These are phyloP conservation scores for Euura lappo DNA, from an alignment of 1,140 invertebrate genomes.

Conservation along the genomic window DNA sequence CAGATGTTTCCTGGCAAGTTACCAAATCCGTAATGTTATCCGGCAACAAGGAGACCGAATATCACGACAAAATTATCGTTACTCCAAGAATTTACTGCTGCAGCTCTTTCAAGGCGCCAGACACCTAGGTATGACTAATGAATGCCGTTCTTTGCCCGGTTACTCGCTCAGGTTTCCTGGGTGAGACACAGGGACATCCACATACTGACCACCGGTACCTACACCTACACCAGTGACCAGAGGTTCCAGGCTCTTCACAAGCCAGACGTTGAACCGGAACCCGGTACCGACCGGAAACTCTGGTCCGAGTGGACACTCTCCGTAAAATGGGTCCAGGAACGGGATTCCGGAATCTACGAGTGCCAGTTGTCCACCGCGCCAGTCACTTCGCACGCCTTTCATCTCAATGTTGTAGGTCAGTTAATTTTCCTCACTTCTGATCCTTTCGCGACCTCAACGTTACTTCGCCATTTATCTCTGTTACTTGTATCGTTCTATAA, in stretches of 20 bases:
- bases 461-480: no score
- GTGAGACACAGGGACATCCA: constrained; percentile 83
- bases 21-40: constrained; percentile 51
- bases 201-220: constrained; percentile 80
- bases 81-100: constrained; percentile 34
- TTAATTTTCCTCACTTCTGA: constrained; percentile 15
- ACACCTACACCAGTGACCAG: constrained; percentile 85
- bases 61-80: constrained; percentile 44
- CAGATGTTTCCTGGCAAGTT: constrained; percentile 47
- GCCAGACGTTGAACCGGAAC: constrained; percentile 53
- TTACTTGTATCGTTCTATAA: no score
- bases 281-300: constrained; percentile 57
- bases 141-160: not conserved
- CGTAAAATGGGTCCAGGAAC: constrained; percentile 83
- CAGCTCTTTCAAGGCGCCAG: not conserved
- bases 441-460: no score
- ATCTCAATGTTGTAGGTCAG: constrained; percentile 69
- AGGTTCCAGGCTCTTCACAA: constrained; percentile 82
- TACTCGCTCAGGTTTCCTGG: constrained; percentile 67
- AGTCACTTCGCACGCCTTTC: constrained; percentile 66
- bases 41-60: constrained; percentile 35
- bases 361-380: constrained; percentile 75
- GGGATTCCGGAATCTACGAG: constrained; percentile 80
- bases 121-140: not conserved
- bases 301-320: constrained; percentile 78